These are phyloP conservation scores for Lordiphosa fenestrarum DNA, from an alignment of 2,888 invertebrate species.

Conservation along the genomic window DNA sequence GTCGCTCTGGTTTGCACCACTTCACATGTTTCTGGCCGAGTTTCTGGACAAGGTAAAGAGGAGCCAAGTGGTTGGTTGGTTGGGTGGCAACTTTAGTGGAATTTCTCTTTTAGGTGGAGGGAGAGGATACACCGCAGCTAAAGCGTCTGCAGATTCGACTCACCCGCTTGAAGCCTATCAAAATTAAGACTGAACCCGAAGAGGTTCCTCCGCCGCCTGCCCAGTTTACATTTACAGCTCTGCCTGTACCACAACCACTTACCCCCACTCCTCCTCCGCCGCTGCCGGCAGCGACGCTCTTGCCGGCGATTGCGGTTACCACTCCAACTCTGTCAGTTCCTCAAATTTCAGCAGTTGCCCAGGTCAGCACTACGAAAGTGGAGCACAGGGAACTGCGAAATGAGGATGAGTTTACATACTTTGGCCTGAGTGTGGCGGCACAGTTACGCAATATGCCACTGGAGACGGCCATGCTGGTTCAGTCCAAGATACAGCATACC, in stretches of 20 bases:
- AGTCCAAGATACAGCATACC: conserved; percentile 57
- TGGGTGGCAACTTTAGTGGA: not conserved
- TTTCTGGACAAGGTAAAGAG: conserved; percentile 46
- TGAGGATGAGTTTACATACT: conserved; percentile 62
- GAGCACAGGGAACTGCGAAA: not conserved
- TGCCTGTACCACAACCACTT: conserved; percentile 13
- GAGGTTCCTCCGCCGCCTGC: not conserved
- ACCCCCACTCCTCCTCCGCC: conserved; percentile 22
- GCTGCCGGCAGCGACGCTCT: too few species aligned
- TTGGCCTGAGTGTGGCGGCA: conserved; percentile 57
- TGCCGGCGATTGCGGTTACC: conserved; percentile 6
- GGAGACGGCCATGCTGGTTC: conserved; percentile 56
- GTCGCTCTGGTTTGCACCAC: conserved; percentile 46
- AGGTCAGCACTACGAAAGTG: conserved; percentile 12
- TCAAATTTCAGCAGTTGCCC: not conserved
- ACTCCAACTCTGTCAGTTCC: conserved; percentile 2
- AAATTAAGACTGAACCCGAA: conserved; percentile 23
- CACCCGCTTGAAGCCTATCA: conserved; percentile 39
- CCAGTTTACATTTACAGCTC: conserved; percentile 14
- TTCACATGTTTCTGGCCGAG: conserved; percentile 43
- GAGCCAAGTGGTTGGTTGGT: not conserved
- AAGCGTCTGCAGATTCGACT: conserved; percentile 49
- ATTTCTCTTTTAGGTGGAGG: not conserved
- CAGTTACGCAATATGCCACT: conserved; percentile 59
- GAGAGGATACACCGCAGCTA: conserved; percentile 7